Percentiles rank a stretch among this genome's conserved stretches.
Conservation (phyloP, 2,113 vertebrate species). For the Entomyzon cyanotis region DNA sequence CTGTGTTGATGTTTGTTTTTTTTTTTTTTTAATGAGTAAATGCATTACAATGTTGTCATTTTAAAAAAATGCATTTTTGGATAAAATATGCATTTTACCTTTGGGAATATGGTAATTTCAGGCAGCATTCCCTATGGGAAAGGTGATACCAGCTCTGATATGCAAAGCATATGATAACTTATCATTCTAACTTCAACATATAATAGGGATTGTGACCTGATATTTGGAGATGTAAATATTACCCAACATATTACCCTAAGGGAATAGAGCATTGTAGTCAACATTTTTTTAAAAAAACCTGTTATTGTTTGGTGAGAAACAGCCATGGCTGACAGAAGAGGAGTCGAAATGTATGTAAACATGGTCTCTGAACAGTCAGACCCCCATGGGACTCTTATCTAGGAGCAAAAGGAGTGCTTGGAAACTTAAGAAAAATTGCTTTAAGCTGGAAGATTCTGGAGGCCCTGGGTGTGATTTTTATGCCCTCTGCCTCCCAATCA, state of each 20-base stretch:
- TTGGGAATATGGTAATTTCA: constrained; percentile 85
- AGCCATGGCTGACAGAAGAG: constrained; percentile 71
- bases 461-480: constrained; percentile 72
- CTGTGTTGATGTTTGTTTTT: constrained; percentile 64
- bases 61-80: constrained; percentile 79
- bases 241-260: constrained; percentile 81
- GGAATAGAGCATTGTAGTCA: constrained; percentile 81
- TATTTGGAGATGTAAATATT: constrained; percentile 87
- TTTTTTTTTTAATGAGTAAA: constrained; percentile 61
- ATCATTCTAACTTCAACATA: constrained; percentile 83
- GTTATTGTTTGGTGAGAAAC: constrained; percentile 76
- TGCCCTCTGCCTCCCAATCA: constrained; percentile 75
- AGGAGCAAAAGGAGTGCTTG: constrained; percentile 74
- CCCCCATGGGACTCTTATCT: constrained; percentile 70
- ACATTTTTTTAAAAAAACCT: constrained; percentile 55
- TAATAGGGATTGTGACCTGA: constrained; percentile 86
- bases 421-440: constrained; percentile 73
- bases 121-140: constrained; percentile 86
- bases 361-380: constrained; percentile 69
- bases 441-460: constrained; percentile 82
- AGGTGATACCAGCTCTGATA: constrained; percentile 85
- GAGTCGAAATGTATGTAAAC: constrained; percentile 62
- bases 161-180: constrained; percentile 87
- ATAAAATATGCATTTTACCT: constrained; percentile 83
- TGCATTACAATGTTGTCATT: constrained; percentile 77